A percentile compares a stretch with the other conserved stretches of the same genome.
Evolutionary conservation across 2,888 invertebrate species (phyloP).

Genomic region (Idaea dimidiata): DNA sequence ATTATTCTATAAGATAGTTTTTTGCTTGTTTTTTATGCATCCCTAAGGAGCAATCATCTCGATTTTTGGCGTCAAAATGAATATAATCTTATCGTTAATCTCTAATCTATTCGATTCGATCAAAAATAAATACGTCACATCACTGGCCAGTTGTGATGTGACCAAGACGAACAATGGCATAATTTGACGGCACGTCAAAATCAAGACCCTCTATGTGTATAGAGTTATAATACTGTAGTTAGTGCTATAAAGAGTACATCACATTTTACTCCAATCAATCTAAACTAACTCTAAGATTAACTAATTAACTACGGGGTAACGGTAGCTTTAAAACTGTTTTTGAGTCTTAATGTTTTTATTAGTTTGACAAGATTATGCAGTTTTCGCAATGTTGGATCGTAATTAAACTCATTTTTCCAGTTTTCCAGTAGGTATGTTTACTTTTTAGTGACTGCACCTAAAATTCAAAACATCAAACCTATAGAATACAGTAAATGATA

Average conservation of each 20-base stretch:
- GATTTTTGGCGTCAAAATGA: slow-evolving; percentile 42
- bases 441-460: too few species aligned
- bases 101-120: slow-evolving; percentile 48
- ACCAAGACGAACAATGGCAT: slow-evolving; percentile 64
- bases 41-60: slow-evolving; percentile 26
- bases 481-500: too few species aligned
- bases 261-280: slow-evolving; percentile 33
- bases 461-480: too few species aligned
- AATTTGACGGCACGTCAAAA: slow-evolving; percentile 70
- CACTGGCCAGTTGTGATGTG: slow-evolving; percentile 44
- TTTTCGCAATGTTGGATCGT: too few species aligned
- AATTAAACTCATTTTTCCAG: too few species aligned
- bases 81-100: slow-evolving; percentile 66
- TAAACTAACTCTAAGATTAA: too few species aligned
- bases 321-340: too few species aligned
- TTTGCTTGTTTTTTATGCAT: slow-evolving; percentile 29
- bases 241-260: neutral
- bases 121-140: slow-evolving; percentile 73
- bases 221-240: neutral
- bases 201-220: slow-evolving; percentile 27
- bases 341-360: too few species aligned
- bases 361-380: too few species aligned
- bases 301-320: too few species aligned
- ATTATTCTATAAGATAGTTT: slow-evolving; percentile 1
- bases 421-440: too few species aligned